Conservation (phyloP, 2,888 invertebrate genomes). For the Phlogophora meticulosa region DNA sequence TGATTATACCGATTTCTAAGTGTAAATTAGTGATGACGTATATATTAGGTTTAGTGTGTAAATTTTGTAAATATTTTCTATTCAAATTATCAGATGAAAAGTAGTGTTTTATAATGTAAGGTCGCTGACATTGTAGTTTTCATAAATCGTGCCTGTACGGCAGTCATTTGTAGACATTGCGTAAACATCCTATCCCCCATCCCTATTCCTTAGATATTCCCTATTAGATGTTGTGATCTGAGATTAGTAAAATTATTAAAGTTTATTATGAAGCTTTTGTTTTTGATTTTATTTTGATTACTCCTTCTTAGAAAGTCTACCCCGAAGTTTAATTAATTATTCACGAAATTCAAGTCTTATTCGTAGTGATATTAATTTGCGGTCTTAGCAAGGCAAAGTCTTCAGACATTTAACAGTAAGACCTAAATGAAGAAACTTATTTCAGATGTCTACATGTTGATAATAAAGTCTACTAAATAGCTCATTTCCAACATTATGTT, state of each 20-base stretch:
- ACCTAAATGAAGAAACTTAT: conserved; percentile 29
- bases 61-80: conserved; percentile 47
- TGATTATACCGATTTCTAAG: conserved; percentile 62
- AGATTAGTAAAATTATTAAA: conserved; percentile 69
- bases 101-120: conserved; percentile 47
- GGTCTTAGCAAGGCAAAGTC: background rate
- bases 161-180: conserved; percentile 14
- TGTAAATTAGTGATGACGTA: conserved; percentile 24
- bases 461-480: background rate
- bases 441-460: background rate
- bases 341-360: background rate
- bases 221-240: conserved; percentile 61
- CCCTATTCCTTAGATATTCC: conserved; percentile 6
- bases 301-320: background rate
- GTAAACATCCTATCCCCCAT: conserved; percentile 25
- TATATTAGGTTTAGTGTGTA: conserved; percentile 13
- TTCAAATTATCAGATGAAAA: background rate
- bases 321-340: conserved; percentile 2
- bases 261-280: conserved; percentile 45
- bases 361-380: conserved; percentile 9
- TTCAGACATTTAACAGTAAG: conserved; percentile 1
- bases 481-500: background rate
- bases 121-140: background rate
- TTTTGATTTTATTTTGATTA: conserved; percentile 16
- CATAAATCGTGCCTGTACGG: background rate